A percentile compares a stretch with the other conserved stretches of the same genome.
phyloP scores from a whole-genome alignment of 1,140 invertebrate genomes.

The Drosophila santomea region DNA sequence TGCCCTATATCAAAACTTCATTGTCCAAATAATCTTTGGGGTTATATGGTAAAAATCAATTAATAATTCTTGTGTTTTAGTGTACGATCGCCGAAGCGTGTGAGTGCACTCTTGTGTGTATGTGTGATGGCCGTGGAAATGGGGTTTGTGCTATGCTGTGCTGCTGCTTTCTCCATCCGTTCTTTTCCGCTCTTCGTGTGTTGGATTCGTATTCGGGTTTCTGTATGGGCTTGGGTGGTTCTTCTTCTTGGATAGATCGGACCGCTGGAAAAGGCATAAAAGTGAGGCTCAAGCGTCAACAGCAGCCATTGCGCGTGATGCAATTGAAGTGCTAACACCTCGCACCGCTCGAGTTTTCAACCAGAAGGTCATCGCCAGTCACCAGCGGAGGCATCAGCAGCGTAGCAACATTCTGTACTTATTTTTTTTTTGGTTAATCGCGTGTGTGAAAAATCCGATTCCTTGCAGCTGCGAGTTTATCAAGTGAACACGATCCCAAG shows the following conservation, averaged over 20 bases:
- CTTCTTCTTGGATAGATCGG: slow-evolving; percentile 63
- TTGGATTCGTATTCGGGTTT: slow-evolving; percentile 1
- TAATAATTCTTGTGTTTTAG: background rate
- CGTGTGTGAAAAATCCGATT: slow-evolving; percentile 40
- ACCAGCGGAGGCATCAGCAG: slow-evolving; percentile 43
- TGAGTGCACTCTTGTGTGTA: slow-evolving; percentile 26
- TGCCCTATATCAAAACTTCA: too few relatives aligned
- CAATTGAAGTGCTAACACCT: slow-evolving; percentile 84
- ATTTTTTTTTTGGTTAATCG: slow-evolving; percentile 68
- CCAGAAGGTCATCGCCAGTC: slow-evolving; percentile 8
- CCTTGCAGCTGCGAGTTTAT: slow-evolving; percentile 39
- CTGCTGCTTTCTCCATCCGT: slow-evolving; percentile 33
- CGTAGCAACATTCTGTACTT: slow-evolving; percentile 56
- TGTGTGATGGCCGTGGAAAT: slow-evolving; percentile 66
- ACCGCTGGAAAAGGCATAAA: slow-evolving; percentile 83
- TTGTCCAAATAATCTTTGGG: too few relatives aligned
- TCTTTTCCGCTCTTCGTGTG: slow-evolving; percentile 42
- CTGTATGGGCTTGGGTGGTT: slow-evolving; percentile 22
- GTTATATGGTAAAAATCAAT: too few relatives aligned
- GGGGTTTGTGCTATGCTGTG: slow-evolving; percentile 45
- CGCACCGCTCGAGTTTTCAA: slow-evolving; percentile 44
- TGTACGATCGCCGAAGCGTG: slow-evolving; percentile 50
- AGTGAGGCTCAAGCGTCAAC: slow-evolving; percentile 78
- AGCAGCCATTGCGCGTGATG: slow-evolving; percentile 85
- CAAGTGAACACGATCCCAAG: slow-evolving; percentile 29